phyloP scores from a whole-genome alignment of 2,888 invertebrate genomes.

The Peribatodes rhomboidaria region DNA sequence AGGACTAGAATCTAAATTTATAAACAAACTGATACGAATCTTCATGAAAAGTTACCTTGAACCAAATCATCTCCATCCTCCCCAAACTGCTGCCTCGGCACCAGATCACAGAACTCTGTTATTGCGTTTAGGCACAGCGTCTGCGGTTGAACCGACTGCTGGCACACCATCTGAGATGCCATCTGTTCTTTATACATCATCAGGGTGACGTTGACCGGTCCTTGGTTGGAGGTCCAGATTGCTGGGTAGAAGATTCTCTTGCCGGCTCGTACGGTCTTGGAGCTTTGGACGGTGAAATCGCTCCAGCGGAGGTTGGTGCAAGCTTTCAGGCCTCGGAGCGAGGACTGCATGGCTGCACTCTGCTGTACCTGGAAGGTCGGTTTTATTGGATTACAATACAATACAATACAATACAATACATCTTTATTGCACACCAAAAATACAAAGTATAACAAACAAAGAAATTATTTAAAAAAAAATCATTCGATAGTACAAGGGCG shows the following conservation, averaged over 20 bases:
- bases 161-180: constrained; percentile 88
- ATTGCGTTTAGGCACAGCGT: constrained; percentile 90
- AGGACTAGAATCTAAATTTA: too few relatives aligned
- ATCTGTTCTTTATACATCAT: constrained; percentile 89
- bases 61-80: constrained; percentile 88
- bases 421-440: too few relatives aligned
- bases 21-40: background rate
- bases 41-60: constrained; percentile 83
- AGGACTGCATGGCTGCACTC: constrained; percentile 88
- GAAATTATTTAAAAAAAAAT: too few relatives aligned
- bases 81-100: constrained; percentile 89
- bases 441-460: too few relatives aligned
- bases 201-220: constrained; percentile 89
- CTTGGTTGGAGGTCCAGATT: constrained; percentile 88
- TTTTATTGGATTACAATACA: background rate
- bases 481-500: too few relatives aligned
- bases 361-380: constrained; percentile 86
- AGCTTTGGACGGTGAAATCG: constrained; percentile 89
- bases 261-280: constrained; percentile 87
- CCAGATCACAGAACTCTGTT: constrained; percentile 93
- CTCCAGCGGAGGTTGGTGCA: constrained; percentile 90
- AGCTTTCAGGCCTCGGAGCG: constrained; percentile 90
- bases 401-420: too few relatives aligned
- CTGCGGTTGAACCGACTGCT: constrained; percentile 87
- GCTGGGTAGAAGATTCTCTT: constrained; percentile 92